A percentile compares a stretch with the other conserved stretches of the same genome.
Conservation (phyloP, 1,140 invertebrate species). For the Bacillus rossius region DNA sequence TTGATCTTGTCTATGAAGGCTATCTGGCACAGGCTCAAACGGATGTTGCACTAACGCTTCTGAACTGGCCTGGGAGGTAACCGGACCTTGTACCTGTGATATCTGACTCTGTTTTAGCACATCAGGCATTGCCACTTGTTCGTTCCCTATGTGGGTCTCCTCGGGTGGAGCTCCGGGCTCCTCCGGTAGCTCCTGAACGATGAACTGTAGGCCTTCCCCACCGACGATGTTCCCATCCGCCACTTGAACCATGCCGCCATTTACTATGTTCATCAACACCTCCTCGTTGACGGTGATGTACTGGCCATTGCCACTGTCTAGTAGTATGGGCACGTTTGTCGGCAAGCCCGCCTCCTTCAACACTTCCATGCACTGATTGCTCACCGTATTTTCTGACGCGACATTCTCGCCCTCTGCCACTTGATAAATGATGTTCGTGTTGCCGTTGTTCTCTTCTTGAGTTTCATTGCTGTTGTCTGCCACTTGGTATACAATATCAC, state of each 20-base stretch:
- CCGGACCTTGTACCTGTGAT: no score
- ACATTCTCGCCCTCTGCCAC: constrained; percentile 1
- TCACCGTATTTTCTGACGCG: not conserved
- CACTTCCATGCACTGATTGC: constrained; percentile 42
- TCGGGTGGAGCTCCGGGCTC: not conserved
- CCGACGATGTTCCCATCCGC: constrained; percentile 10
- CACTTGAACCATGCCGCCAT: constrained; percentile 34
- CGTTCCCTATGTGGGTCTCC: not conserved
- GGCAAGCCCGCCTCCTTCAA: constrained; percentile 49
- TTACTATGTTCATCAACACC: constrained; percentile 47
- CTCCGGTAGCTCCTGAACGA: constrained; percentile 12
- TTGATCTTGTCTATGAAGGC: no score
- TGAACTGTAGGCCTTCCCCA: constrained; percentile 12
- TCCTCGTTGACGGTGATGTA: constrained; percentile 51
- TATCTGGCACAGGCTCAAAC: no score
- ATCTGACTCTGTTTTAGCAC: not conserved
- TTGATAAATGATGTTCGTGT: constrained; percentile 9
- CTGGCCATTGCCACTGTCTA: constrained; percentile 49
- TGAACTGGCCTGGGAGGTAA: no score
- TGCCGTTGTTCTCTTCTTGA: not conserved
- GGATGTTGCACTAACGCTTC: no score
- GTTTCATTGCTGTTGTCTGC: not conserved
- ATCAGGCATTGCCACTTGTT: not conserved
- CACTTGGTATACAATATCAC: not conserved
- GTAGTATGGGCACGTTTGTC: constrained; percentile 47